Evolutionary conservation across 1,140 invertebrate genomes (phyloP).

Genomic region (Notospermus geniculatus): DNA sequence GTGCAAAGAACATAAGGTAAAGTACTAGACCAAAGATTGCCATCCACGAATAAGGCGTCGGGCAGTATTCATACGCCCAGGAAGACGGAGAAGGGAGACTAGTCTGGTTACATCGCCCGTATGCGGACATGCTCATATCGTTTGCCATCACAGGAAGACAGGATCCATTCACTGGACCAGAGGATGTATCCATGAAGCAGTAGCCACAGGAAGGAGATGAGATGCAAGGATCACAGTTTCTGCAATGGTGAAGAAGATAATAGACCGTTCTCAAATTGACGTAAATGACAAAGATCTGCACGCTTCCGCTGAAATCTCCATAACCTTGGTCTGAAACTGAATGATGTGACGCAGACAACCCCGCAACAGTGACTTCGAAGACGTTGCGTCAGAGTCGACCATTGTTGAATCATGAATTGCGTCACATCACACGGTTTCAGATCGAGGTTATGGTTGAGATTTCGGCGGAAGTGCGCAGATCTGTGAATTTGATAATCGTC

Average conservation of each 20-base stretch:
- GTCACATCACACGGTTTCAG: too few species aligned
- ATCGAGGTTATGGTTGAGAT: too few species aligned
- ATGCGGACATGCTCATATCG: conserved; percentile 26
- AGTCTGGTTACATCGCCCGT: conserved; percentile 37
- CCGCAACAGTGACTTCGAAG: too few species aligned
- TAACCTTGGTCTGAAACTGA: too few species aligned
- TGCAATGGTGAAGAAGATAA: too few species aligned
- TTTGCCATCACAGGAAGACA: conserved; percentile 33
- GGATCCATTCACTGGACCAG: conserved; percentile 18
- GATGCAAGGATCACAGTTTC: conserved; percentile 55
- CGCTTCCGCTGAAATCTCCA: too few species aligned
- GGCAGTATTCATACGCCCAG: conserved; percentile 59
- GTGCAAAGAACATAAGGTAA: conserved; percentile 60
- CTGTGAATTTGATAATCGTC: too few species aligned
- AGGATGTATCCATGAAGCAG: conserved; percentile 47
- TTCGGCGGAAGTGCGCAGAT: too few species aligned
- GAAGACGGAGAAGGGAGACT: conserved; percentile 20
- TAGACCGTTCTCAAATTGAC: background rate
- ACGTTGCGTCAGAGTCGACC: too few species aligned
- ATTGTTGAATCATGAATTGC: too few species aligned
- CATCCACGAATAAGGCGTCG: conserved; percentile 59
- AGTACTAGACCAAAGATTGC: conserved; percentile 57
- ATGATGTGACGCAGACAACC: too few species aligned
- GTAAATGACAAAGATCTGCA: background rate
- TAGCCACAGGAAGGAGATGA: conserved; percentile 55